phyloP scores from a whole-genome alignment of 2,888 invertebrate genomes.

The Xanthia icteritia region DNA sequence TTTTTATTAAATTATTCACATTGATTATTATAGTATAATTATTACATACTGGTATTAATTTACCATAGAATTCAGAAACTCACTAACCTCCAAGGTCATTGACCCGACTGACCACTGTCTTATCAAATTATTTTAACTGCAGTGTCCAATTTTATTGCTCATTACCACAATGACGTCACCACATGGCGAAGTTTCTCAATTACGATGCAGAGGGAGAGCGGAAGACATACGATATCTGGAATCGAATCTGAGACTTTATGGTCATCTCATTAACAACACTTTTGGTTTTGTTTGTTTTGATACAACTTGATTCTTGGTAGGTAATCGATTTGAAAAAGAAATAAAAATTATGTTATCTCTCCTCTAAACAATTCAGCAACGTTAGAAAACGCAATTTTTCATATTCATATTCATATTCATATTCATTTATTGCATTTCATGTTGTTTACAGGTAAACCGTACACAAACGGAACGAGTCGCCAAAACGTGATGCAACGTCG shows the following conservation, averaged over 20 bases:
- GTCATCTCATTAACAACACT: constrained; percentile 35
- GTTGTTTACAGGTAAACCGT: too few relatives aligned
- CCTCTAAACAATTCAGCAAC: too few relatives aligned
- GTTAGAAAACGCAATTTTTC: too few relatives aligned
- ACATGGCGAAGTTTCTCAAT: constrained; percentile 23
- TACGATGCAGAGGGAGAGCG: constrained; percentile 6
- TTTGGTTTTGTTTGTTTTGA: constrained; percentile 16
- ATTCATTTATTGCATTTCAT: too few relatives aligned
- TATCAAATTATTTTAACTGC: constrained; percentile 33
- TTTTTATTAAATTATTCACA: not conserved
- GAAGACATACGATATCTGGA: constrained; percentile 44
- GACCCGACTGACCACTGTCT: constrained; percentile 14
- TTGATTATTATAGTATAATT: too few relatives aligned
- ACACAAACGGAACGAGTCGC: too few relatives aligned
- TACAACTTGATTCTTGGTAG: not conserved
- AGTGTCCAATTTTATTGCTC: constrained; percentile 48
- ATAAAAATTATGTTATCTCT: not conserved
- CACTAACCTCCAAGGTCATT: too few relatives aligned
- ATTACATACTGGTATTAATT: not conserved
- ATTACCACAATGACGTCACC: constrained; percentile 23
- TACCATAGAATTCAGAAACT: too few relatives aligned
- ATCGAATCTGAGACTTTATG: constrained; percentile 42
- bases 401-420: too few relatives aligned
- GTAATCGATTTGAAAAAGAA: not conserved
- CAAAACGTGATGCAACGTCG: too few relatives aligned